phyloP scores from a whole-genome alignment of 2,888 invertebrate genomes.

The Entomobrya multifasciata region DNA sequence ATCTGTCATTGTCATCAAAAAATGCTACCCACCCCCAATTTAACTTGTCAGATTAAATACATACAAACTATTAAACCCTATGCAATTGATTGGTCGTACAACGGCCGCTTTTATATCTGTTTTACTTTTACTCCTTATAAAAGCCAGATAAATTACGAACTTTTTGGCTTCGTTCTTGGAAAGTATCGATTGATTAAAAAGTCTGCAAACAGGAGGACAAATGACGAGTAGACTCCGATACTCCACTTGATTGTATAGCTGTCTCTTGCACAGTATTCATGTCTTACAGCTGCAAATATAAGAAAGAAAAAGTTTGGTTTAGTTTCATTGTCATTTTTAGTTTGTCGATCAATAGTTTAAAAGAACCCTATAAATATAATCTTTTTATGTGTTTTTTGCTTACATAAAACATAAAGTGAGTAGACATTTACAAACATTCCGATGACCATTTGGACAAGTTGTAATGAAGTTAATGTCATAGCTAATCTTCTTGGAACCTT shows the following conservation, averaged over 20 bases:
- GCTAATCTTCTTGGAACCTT: constrained; percentile 91
- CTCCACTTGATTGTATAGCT: constrained; percentile 73
- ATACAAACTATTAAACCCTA: neutral
- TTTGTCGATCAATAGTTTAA: too few relatives aligned
- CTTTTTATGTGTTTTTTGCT: too few relatives aligned
- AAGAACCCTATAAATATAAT: too few relatives aligned
- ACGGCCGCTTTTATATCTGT: neutral
- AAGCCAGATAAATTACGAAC: constrained; percentile 51
- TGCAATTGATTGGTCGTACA: neutral
- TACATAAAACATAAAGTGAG: constrained; percentile 73
- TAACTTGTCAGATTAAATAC: neutral
- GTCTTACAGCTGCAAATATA: constrained; percentile 57
- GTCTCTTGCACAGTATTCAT: constrained; percentile 67
- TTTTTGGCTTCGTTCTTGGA: constrained; percentile 68
- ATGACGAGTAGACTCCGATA: constrained; percentile 68
- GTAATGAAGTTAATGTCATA: constrained; percentile 94
- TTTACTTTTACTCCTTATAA: neutral
- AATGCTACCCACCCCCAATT: neutral
- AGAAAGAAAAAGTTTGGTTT: neutral
- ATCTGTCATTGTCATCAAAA: constrained; percentile 3
- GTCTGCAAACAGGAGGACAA: constrained; percentile 71
- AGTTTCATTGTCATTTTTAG: too few relatives aligned
- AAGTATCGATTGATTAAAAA: constrained; percentile 73
- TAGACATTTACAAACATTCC: constrained; percentile 90
- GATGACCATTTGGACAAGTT: constrained; percentile 95